Evolutionary conservation across 30 jellyfish, hydroid and myxozoan genomes (phyloP).

Genomic region (Turritopsis rubra): DNA sequence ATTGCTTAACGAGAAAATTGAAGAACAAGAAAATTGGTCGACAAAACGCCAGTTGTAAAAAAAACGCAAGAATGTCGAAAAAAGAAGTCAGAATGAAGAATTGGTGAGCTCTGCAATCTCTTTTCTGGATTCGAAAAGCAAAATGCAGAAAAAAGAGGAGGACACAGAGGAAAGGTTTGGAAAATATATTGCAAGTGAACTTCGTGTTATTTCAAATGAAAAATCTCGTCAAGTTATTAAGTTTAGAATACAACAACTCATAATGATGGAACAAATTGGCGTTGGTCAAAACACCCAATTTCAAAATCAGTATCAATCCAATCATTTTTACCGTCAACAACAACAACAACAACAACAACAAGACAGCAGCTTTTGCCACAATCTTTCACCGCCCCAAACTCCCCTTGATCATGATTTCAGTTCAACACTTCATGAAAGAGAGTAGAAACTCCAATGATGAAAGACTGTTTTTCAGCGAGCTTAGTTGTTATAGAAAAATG

Average conservation of each 20-base stretch:
- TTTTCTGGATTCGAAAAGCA: neutral
- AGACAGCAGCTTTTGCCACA: too few relatives aligned
- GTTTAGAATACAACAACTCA: neutral
- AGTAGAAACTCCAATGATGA: neutral
- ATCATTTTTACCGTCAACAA: neutral
- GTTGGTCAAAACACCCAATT: neutral
- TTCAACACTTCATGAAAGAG: too few relatives aligned
- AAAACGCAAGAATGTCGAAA: too few relatives aligned
- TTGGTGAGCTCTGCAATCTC: neutral
- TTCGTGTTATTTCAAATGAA: neutral
- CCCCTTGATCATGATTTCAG: too few relatives aligned
- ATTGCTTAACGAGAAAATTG: too few relatives aligned
- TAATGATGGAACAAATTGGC: neutral
- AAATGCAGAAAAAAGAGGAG: neutral
- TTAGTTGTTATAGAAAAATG: neutral
- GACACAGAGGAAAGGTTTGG: constrained; percentile 13
- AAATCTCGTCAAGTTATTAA: neutral
- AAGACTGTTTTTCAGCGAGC: neutral
- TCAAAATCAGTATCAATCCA: neutral
- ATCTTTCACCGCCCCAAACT: neutral
- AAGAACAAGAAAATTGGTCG: neutral
- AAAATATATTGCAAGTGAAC: constrained; percentile 17
- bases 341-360: neutral
- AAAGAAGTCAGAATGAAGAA: neutral
- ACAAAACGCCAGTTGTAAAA: too few relatives aligned